Base-by-base conservation (phyloP, 2,888 invertebrate species). In the Terebella lapidaria region DNA sequence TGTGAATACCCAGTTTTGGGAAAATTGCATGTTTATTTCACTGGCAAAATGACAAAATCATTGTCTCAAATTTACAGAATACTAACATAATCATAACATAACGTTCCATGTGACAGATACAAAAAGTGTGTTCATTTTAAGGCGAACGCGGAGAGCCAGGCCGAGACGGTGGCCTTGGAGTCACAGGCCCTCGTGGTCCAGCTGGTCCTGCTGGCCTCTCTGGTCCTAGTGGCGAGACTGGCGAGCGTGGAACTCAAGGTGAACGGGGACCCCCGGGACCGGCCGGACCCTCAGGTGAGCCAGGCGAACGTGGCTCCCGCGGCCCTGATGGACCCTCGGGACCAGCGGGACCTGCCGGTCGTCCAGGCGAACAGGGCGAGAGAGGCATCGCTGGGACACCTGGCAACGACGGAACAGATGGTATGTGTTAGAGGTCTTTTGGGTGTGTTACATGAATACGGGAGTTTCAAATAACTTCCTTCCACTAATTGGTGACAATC, bases 81-180 rank as follows among this genome's bases (percentile, higher is more conserved):
- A n/a, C n/a, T n/a, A n/a, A n/a, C n/a, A n/a, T n/a, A n/a, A n/a
- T n/a, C n/a, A n/a, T n/a, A n/a, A n/a, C n/a, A n/a, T n/a, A n/a
- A n/a, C n/a, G n/a, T n/a, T 15, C 42, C 42, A 35, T 10, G 42
- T 35, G 42, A 35, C 10, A 35, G 42, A 35, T 10, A n/a, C 42
- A n/a, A n/a, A n/a, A n/a, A n/a, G n/a, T n/a, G n/a, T n/a, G n/a
- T n/a, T n/a, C n/a, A n/a, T n/a, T n/a, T n/a, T n/a, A 47, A 20
- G 64, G 64, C 28, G n/a, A 46, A 25, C 25, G 46, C 27, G 64
- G 64, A 27, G 20, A 49, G 20, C 25, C 51, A 28, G 64, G 64
- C 46, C 30, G 55, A 24, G 28, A 55, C 27, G 64, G 64, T 52
- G 35, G 26, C 2, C 4, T 25, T 2, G 64, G 64, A 18, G 25